Percentiles rank a stretch among this genome's conserved stretches.
These are phyloP conservation scores for Lasiurus cinereus DNA, from an alignment of 2,113 vertebrate species.

Conservation along the genomic window DNA sequence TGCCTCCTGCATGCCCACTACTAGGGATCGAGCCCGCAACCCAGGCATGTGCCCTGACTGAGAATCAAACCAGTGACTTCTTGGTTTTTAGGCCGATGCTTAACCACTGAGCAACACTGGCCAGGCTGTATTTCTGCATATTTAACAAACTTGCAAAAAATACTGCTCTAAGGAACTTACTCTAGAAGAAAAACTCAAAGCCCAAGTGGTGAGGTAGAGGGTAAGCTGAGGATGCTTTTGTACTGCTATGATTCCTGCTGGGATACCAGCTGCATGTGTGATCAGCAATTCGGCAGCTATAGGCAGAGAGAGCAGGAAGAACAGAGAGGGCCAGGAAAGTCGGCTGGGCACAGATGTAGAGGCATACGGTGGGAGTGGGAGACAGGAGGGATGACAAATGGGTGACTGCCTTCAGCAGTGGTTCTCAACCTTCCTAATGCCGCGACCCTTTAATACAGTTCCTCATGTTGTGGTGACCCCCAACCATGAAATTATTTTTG, in stretches of 20 bases:
- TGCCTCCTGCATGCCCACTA: too few species aligned
- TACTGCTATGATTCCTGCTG: not conserved
- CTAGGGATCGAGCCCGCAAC: too few species aligned
- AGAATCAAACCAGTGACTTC: too few species aligned
- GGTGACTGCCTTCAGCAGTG: not conserved
- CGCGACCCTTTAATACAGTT: too few species aligned
- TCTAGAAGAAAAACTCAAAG: conserved; percentile 52
- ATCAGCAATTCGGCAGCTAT: not conserved
- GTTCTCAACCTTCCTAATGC: too few species aligned
- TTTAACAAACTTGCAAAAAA: conserved; percentile 47
- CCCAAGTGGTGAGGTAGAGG: not conserved
- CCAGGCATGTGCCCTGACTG: too few species aligned
- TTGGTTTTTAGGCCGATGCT: too few species aligned
- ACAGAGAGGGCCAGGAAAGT: not conserved
- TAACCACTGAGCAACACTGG: too few species aligned
- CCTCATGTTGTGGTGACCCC: too few species aligned
- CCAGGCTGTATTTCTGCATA: not conserved
- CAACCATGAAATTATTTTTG: too few species aligned
- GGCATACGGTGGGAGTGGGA: not conserved
- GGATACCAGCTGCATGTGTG: not conserved
- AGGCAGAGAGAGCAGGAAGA: not conserved
- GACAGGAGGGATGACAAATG: not conserved
- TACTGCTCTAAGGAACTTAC: conserved; percentile 21
- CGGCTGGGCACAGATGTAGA: not conserved
- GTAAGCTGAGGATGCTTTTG: not conserved